These are phyloP conservation scores for Drosophila ananassae DNA, from an alignment of 1,140 invertebrate genomes.

Conservation along the genomic window DNA sequence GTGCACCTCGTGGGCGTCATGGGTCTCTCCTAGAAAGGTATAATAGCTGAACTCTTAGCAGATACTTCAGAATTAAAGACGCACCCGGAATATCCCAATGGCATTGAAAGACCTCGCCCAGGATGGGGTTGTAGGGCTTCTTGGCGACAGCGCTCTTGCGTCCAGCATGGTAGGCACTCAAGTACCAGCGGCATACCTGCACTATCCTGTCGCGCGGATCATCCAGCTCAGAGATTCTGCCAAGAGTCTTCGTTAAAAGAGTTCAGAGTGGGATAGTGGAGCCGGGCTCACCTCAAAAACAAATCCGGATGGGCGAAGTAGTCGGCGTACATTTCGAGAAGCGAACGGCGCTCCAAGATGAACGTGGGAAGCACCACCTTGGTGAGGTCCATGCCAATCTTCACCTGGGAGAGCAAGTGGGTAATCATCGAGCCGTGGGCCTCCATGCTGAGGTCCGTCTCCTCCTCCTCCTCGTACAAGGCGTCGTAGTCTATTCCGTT, in stretches of 20 bases:
- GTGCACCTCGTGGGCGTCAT: slow-evolving; percentile 83
- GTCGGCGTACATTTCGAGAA: slow-evolving; percentile 99
- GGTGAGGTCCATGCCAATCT: slow-evolving; percentile 99
- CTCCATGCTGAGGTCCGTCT: slow-evolving; percentile 95
- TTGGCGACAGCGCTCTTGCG: slow-evolving; percentile 97
- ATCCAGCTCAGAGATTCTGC: slow-evolving; percentile 92
- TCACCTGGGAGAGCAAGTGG: slow-evolving; percentile 97
- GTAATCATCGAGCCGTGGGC: slow-evolving; percentile 97
- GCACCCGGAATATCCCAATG: slow-evolving; percentile 89
- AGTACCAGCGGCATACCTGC: slow-evolving; percentile 96
- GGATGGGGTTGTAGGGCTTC: slow-evolving; percentile 98
- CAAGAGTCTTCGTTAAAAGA: not conserved
- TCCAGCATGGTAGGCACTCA: slow-evolving; percentile 98
- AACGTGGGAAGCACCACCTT: slow-evolving; percentile 99
- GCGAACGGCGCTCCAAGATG: slow-evolving; percentile 96
- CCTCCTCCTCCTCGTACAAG: slow-evolving; percentile 94
- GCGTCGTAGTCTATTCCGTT: slow-evolving; percentile 89
- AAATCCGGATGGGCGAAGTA: slow-evolving; percentile 99
- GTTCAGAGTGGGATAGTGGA: accelerated
- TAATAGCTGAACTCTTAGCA: not conserved
- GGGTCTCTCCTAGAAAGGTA: slow-evolving; percentile 46
- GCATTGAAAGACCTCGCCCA: slow-evolving; percentile 97
- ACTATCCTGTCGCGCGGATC: slow-evolving; percentile 96
- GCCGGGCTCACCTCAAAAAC: slow-evolving; percentile 92
- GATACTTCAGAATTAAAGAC: not conserved